A percentile compares a stretch with the other conserved stretches of the same genome.
Evolutionary conservation across 2,888 invertebrate species (phyloP).

Genomic region (Leucophenga montana): DNA sequence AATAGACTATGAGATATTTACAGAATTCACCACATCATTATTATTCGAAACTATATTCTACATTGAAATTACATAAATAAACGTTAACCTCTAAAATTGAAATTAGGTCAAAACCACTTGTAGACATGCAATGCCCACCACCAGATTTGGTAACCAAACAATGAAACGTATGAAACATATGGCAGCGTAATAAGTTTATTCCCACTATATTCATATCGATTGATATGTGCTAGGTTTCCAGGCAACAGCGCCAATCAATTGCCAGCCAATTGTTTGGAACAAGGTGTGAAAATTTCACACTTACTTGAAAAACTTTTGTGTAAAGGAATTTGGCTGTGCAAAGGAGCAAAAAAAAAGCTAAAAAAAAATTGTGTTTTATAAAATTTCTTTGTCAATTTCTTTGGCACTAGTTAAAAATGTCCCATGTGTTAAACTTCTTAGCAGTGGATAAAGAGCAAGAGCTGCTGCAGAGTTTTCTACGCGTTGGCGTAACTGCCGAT

Average conservation of each 20-base stretch:
- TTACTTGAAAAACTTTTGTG: slow-evolving; percentile 18
- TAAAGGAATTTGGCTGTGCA: neutral
- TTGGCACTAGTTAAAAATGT: slow-evolving; percentile 53
- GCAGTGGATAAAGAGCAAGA: slow-evolving; percentile 82
- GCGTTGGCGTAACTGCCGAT: slow-evolving; percentile 79
- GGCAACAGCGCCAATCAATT: slow-evolving; percentile 56
- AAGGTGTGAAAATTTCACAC: slow-evolving; percentile 58
- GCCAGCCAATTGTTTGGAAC: slow-evolving; percentile 45
- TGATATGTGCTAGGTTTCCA: slow-evolving; percentile 53
- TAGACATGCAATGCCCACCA: neutral
- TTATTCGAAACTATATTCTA: too few relatives aligned
- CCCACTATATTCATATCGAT: slow-evolving; percentile 47
- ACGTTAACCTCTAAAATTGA: too few relatives aligned
- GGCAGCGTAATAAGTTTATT: slow-evolving; percentile 16
- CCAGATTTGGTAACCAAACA: neutral
- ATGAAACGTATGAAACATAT: neutral
- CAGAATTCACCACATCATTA: too few relatives aligned
- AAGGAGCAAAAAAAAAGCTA: neutral
- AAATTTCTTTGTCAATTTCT: neutral
- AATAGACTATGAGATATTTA: too few relatives aligned
- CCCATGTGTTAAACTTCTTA: slow-evolving; percentile 77
- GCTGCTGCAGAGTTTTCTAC: slow-evolving; percentile 85
- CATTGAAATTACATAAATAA: too few relatives aligned
- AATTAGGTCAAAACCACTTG: slow-evolving; percentile 6
- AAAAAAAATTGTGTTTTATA: neutral